Base-by-base conservation (phyloP, 2,797 vertebrate genomes). In the Prunella strophiata region DNA sequence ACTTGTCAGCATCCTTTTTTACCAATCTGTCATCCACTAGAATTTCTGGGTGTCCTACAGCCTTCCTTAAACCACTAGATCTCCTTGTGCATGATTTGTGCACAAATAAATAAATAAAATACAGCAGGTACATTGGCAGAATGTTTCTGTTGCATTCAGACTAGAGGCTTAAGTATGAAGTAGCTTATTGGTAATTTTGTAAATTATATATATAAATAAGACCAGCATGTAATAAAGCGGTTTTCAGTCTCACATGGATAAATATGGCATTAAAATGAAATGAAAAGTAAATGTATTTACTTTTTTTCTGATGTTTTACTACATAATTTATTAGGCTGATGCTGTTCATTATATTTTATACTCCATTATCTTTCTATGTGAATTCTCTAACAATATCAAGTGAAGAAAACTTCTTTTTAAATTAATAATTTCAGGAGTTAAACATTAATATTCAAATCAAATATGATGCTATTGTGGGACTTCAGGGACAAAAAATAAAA, bases 371-470 rank as follows among this genome's bases (percentile, higher is more conserved):
- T 94, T 84, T 66, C 45, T 62, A 25, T 84, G 25, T 73, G 63
- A 94, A 88, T 51, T 75, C 32, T 67, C 47, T 93, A 93, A 77
- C 8, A 65, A 36, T 77, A 95, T 72, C 36, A 84, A 91, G 92
- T 77, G 58, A 92, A 87, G 51, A 90, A 89, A 66, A 91, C 34
- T 20, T 75, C 15, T 76, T 88, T 91, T 92, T 63, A 89, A 94
- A 91, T 89, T 71, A 75, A 73, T 83, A 73, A 89, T 86, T 92
- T 84, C 48, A 34, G n/a, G 63, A 93, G 25, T 14, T 51, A 52
- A 94, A 54, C 34, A 83, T 95, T 94, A 93, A 89, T 84, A 96
- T 96, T 97, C 85, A 94, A 94, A 94, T 97, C 17, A 89, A 96
- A 83, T 74, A 76, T 43, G 14, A n/a, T 89, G 81, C 85, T 92